Evolutionary conservation across 1,140 invertebrate species (phyloP), one percentile per base, ranked within the genome.

Genomic region (Drosophila bocqueti): DNA sequence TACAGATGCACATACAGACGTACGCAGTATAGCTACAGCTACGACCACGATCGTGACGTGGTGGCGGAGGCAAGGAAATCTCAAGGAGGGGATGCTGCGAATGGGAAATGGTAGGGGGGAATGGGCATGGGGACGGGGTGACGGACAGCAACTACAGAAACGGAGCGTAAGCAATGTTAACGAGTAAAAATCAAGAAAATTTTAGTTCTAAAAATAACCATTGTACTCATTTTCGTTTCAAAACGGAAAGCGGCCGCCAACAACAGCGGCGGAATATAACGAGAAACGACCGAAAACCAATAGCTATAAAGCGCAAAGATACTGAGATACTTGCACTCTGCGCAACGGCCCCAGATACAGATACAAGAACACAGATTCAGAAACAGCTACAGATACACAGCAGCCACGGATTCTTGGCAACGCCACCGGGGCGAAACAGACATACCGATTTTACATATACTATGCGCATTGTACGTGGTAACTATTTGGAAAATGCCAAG

Each of bases 181-280:
- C 84, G 84, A 87, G 81, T 90, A 90, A 89, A 85, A 76, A 84
- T 79, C 77, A 81, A 84, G 77, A 87, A 84, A 80, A 89, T 83
- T 80, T 89, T 87, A 80, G 79, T 87, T 89, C 84, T 89, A 89
- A 84, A 89, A 89, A 89, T 89, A 89, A 89, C 84, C 59, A 46
- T 72, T 87, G 84, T 89, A 89, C 84, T 89, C 84, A 89, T 89
- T 89, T 89, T 78, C 66, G 65, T 76, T 90, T 89, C 65, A 89
- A 89, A 89, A 87, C 80, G 72, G 81, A 83, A 78, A 65, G 72
- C 82, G 61, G 73, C 50, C 52, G 63, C 63, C 59, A 63, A 67
- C 77, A 79, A 80, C 66, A 72, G 64, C 45, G 47, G 38, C 24
- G 65, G 43, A 66, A 64, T 62, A 59, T 65, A 73, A 81, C 59